These are phyloP conservation scores for Agapetus fuscipes DNA, from an alignment of 2,888 invertebrate genomes.

Conservation along the genomic window DNA sequence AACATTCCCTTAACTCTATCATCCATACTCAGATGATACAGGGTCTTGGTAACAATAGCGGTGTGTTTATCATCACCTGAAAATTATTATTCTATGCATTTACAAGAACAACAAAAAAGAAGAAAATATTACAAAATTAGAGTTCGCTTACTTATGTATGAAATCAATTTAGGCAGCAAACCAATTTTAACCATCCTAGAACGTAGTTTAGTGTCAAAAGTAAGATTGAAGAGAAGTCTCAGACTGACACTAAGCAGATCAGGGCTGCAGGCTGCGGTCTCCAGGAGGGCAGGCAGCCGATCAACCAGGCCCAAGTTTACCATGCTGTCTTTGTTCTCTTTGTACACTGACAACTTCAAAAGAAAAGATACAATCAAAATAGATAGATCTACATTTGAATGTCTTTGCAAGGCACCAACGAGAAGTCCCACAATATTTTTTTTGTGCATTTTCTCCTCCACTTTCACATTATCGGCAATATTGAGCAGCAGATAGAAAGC, in stretches of 20 bases:
- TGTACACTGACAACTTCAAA: constrained; percentile 88
- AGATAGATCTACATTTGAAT: constrained; percentile 75
- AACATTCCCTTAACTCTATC: constrained; percentile 90
- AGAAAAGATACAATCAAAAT: constrained; percentile 88
- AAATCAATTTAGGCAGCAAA: constrained; percentile 80
- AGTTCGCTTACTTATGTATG: constrained; percentile 62
- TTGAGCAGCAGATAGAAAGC: constrained; percentile 89
- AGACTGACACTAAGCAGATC: constrained; percentile 76
- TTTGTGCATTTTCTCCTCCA: constrained; percentile 96
- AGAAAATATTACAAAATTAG: neutral
- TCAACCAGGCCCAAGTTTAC: constrained; percentile 69
- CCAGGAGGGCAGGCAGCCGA: constrained; percentile 72
- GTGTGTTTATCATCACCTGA: constrained; percentile 70
- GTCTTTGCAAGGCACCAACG: constrained; percentile 79
- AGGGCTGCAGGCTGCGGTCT: constrained; percentile 47
- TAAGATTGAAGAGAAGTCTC: constrained; percentile 87
- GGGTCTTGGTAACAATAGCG: constrained; percentile 64
- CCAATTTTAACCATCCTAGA: constrained; percentile 86
- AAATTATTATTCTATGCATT: constrained; percentile 23
- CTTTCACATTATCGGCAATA: constrained; percentile 88
- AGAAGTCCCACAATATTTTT: constrained; percentile 84
- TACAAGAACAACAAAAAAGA: neutral
- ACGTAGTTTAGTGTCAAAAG: constrained; percentile 83
- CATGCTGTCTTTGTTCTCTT: constrained; percentile 93
- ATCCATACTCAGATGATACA: constrained; percentile 93